These are phyloP conservation scores for Cyclophora punctaria DNA, from an alignment of 2,888 invertebrate species.

Conservation along the genomic window DNA sequence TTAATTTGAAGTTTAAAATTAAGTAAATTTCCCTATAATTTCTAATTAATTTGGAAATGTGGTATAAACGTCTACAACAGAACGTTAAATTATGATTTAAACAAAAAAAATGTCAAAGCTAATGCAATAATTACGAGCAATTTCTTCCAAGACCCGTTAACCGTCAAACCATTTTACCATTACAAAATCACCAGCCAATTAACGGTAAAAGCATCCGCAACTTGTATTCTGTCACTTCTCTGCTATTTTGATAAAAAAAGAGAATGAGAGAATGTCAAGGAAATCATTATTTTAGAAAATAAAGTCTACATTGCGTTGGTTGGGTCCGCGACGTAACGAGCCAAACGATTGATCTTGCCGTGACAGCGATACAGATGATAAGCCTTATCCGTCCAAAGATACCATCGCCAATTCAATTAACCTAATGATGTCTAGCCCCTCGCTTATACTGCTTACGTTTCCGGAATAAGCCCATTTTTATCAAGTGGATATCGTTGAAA, in stretches of 20 bases:
- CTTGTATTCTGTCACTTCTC: too few species aligned
- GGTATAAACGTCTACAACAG: too few species aligned
- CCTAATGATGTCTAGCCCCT: conserved; percentile 50
- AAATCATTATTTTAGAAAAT: conserved; percentile 10
- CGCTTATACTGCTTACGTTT: conserved; percentile 22
- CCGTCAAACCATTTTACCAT: too few species aligned
- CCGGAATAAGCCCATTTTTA: conserved; percentile 21
- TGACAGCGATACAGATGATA: conserved; percentile 55
- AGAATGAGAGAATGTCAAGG: conserved; percentile 1
- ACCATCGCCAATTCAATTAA: conserved; percentile 59
- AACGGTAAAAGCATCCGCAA: too few species aligned
- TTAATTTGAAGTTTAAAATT: too few species aligned
- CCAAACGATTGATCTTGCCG: conserved; percentile 49
- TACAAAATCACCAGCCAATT: too few species aligned
- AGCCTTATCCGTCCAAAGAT: conserved; percentile 48
- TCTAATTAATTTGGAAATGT: too few species aligned
- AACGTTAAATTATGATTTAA: too few species aligned
- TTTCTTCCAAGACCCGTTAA: neutral
- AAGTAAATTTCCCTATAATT: too few species aligned
- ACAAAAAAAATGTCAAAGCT: too few species aligned
- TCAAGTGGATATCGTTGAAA: conserved; percentile 2
- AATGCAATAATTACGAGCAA: neutral
- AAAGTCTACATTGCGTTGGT: conserved; percentile 6
- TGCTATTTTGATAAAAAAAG: neutral
- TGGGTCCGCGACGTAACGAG: conserved; percentile 36